Base-by-base conservation (phyloP, 2,888 invertebrate genomes). In the Tineola bisselliella region DNA sequence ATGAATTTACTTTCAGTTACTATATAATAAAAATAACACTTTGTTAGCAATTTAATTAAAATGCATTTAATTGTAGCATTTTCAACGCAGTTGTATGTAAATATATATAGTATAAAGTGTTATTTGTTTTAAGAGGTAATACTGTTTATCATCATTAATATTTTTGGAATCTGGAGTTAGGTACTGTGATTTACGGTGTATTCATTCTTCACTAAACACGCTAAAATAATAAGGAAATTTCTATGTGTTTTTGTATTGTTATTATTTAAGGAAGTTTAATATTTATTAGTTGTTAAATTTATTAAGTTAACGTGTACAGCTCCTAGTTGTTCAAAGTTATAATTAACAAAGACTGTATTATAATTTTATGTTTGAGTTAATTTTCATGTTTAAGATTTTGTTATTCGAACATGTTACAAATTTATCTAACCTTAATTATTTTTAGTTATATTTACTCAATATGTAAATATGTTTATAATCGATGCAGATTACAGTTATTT, bases 391-490 rank as follows among this genome's bases (percentile, higher is more conserved):
- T 54, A 3, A 18, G 33, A 30, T 31, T 56, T 30, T 38, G 25
- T 38, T 52, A 18, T 31, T 61, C 25, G 8, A 61, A 61, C 15
- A 33, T 54, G 31, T 25, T 48, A 31, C 52, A 48, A 56, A 30
- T 31, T 56, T 30, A 44, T 60, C 25, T 54, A 43, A 61, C 15
- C 58, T 12, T 25, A 57, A 30, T 58, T 61, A 44, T 54, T 43
- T 61, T 59, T 56, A 19, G 44, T 60, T 48, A 60, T 52, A 69
- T 73, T 25, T 79, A 82, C 79, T 81, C 78, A 76, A 75, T 71
- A 74, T 87, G 86, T 87, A 86, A 86, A 87, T 86, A 84, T 80
- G 79, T 81, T 79, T 75, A 77, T 76, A 74, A 73, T 76, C 76
- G 56, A 61, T 76, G 67, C 75, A 77, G 75, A 75, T 86, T 87